These are phyloP conservation scores for Meandrusa payeni DNA, from an alignment of 2,888 invertebrate species.

Conservation along the genomic window DNA sequence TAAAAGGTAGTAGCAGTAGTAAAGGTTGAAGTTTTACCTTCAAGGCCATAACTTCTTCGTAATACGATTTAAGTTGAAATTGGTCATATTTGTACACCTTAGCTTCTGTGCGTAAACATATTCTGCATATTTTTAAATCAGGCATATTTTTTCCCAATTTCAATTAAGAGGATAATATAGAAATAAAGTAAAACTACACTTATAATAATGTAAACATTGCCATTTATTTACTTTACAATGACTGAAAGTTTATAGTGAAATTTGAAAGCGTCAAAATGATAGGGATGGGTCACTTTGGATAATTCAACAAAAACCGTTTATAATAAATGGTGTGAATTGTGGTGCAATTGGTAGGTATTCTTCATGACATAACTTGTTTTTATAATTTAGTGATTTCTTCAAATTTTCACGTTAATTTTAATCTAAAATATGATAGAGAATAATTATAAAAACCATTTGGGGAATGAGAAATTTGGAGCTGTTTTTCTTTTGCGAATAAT, in stretches of 20 bases:
- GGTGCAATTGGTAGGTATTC: too few relatives aligned
- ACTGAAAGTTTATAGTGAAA: neutral
- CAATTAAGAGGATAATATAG: neutral
- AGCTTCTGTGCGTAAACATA: slow-evolving; percentile 51
- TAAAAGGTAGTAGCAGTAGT: too few relatives aligned
- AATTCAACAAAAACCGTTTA: too few relatives aligned
- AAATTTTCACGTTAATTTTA: too few relatives aligned
- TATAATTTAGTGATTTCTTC: too few relatives aligned
- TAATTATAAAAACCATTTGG: too few relatives aligned
- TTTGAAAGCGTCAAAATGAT: slow-evolving; percentile 4
- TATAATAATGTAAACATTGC: neutral
- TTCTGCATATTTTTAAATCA: slow-evolving; percentile 53
- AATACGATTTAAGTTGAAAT: slow-evolving; percentile 51
- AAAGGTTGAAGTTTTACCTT: slow-evolving; percentile 5
- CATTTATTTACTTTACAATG: neutral
- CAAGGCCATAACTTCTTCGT: slow-evolving; percentile 54
- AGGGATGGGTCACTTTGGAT: too few relatives aligned
- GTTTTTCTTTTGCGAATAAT: too few relatives aligned
- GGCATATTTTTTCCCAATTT: slow-evolving; percentile 6
- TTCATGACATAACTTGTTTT: too few relatives aligned
- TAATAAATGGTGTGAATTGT: too few relatives aligned
- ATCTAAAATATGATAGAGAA: too few relatives aligned
- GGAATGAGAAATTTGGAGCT: too few relatives aligned
- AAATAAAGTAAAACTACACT: neutral
- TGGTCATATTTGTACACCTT: slow-evolving; percentile 49